Percentiles rank a stretch among this genome's conserved stretches.
These are phyloP conservation scores for Eupithecia centaureata DNA, from an alignment of 2,888 invertebrate genomes.

Conservation along the genomic window DNA sequence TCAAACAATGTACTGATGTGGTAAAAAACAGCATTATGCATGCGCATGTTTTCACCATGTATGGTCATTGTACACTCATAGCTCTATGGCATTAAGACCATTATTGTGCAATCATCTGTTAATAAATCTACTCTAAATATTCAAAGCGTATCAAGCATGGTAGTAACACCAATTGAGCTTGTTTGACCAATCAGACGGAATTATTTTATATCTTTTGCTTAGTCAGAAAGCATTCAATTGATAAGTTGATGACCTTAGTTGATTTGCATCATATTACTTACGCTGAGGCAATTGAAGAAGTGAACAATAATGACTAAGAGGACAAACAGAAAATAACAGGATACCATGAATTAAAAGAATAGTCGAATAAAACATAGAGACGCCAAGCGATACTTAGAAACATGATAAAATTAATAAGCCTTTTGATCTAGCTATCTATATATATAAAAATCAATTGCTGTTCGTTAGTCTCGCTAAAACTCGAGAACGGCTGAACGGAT, in stretches of 20 bases:
- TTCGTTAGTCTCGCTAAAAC: too few relatives aligned
- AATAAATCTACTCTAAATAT: slow-evolving; percentile 19
- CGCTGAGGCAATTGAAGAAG: slow-evolving; percentile 28
- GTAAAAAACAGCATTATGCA: slow-evolving; percentile 48
- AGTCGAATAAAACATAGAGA: not conserved
- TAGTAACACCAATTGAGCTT: slow-evolving; percentile 67
- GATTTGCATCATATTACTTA: slow-evolving; percentile 28
- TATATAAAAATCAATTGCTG: too few relatives aligned
- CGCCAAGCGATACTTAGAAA: not conserved
- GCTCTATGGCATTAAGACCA: not conserved
- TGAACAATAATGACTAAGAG: slow-evolving; percentile 12
- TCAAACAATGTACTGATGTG: slow-evolving; percentile 45
- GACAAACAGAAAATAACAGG: too few relatives aligned
- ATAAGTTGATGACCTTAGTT: slow-evolving; percentile 37
- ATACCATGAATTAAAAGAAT: slow-evolving; percentile 21
- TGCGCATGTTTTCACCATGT: slow-evolving; percentile 45
- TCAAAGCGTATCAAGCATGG: slow-evolving; percentile 45
- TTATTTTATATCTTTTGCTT: slow-evolving; percentile 60
- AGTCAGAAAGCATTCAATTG: slow-evolving; percentile 62
- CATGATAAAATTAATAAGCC: not conserved
- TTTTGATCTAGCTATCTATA: too few relatives aligned
- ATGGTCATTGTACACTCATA: slow-evolving; percentile 31
- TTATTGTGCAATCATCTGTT: not conserved
- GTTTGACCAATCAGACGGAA: slow-evolving; percentile 68
- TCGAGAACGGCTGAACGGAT: too few relatives aligned